A percentile compares a stretch with the other conserved stretches of the same genome.
Conservation (phyloP, 2,797 vertebrate genomes). For the Rhinella marina region DNA sequence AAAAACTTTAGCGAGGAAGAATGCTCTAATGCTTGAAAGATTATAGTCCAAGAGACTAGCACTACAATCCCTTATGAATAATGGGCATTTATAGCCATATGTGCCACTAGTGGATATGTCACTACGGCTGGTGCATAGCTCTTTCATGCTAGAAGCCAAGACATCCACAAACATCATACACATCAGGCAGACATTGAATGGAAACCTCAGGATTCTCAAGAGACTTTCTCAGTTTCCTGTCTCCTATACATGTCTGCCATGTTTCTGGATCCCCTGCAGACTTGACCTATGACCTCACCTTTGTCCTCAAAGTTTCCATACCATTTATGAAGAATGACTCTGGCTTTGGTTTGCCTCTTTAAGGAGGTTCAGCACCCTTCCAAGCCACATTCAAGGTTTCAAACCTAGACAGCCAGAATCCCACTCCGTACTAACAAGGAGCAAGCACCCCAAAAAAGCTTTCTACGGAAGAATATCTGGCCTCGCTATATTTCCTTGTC, state of each 20-base stretch:
- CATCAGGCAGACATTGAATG: slow-evolving; percentile 46
- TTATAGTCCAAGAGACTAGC: slow-evolving; percentile 3
- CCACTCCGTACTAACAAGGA: too few species aligned
- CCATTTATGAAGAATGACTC: slow-evolving; percentile 31
- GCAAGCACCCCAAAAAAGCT: too few species aligned
- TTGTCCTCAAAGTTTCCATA: slow-evolving; percentile 55
- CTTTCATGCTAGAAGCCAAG: slow-evolving; percentile 21
- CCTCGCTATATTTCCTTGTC: too few species aligned
- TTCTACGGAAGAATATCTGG: too few species aligned
- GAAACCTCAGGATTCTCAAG: slow-evolving; percentile 45
- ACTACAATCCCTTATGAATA: slow-evolving; percentile 27
- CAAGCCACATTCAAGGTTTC: too few species aligned
- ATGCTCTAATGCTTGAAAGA: background rate
- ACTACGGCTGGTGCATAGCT: slow-evolving; percentile 4
- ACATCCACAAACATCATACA: slow-evolving; percentile 43
- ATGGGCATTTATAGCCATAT: slow-evolving; percentile 27
- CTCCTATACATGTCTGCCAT: slow-evolving; percentile 60
- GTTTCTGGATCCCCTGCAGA: slow-evolving; percentile 59
- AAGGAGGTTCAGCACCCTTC: too few species aligned
- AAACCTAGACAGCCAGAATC: too few species aligned
- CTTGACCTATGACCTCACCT: slow-evolving; percentile 61
- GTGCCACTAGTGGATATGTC: background rate
- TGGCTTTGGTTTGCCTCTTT: too few species aligned
- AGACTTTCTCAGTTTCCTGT: slow-evolving; percentile 57
- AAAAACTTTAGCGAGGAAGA: background rate